A percentile compares a stretch with the other conserved stretches of the same genome.
Evolutionary conservation across 1,140 invertebrate species (phyloP).

Genomic region (Berghia stephanieae): DNA sequence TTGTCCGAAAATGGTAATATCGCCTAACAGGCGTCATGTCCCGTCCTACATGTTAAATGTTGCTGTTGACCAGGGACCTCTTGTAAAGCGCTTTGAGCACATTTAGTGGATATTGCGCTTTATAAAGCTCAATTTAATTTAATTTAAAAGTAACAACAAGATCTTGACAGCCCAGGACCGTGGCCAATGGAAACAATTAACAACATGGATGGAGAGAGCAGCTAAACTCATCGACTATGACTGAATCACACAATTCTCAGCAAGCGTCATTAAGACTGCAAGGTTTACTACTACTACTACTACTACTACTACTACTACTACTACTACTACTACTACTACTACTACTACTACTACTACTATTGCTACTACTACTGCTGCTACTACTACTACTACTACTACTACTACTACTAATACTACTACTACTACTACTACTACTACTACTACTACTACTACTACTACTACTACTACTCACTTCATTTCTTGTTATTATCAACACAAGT

Average conservation of each 20-base stretch:
- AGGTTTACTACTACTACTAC: background rate
- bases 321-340: background rate
- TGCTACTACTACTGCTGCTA: background rate
- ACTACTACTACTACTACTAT: background rate
- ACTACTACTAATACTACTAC: background rate
- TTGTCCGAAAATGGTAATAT: too few relatives aligned
- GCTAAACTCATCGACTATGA: background rate
- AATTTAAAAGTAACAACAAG: too few relatives aligned
- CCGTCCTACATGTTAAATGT: too few relatives aligned
- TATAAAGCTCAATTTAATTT: too few relatives aligned
- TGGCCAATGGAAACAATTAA: background rate
- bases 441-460: constrained; percentile 15
- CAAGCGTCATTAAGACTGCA: background rate
- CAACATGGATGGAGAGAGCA: background rate
- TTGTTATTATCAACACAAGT: background rate
- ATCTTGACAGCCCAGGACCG: background rate
- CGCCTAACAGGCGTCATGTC: too few relatives aligned
- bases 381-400: constrained; percentile 11
- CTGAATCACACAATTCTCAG: background rate
- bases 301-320: background rate
- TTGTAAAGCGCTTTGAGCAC: too few relatives aligned
- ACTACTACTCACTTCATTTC: constrained; percentile 4
- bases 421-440: constrained; percentile 19
- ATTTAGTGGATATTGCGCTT: too few relatives aligned
- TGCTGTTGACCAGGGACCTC: too few relatives aligned